phyloP scores from a whole-genome alignment of 2,797 vertebrate species.

The Eleutherodactylus coqui region DNA sequence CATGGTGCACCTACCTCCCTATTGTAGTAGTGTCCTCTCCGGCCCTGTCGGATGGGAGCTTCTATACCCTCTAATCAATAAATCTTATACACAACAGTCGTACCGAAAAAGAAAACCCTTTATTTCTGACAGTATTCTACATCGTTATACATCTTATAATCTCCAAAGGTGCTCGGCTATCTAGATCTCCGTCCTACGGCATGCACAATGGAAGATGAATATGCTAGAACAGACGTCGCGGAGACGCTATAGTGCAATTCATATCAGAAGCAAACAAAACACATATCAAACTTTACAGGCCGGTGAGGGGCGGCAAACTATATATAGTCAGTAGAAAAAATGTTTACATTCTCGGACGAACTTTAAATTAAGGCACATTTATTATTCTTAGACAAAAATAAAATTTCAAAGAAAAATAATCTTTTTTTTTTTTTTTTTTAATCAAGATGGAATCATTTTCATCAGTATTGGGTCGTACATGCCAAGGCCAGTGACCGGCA shows the following conservation, averaged over 20 bases:
- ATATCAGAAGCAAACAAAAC: conserved; percentile 27
- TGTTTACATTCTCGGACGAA: conserved; percentile 37
- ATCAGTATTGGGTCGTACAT: not conserved
- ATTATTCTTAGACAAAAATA: conserved; percentile 43
- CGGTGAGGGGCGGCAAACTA: conserved; percentile 29
- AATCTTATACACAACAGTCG: not conserved
- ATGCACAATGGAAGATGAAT: conserved; percentile 48
- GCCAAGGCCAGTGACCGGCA: not conserved
- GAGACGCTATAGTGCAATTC: conserved; percentile 40
- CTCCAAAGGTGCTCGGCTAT: conserved; percentile 46
- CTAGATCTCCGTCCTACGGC: conserved; percentile 12
- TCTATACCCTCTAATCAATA: too few species aligned
- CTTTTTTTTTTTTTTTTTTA: not conserved
- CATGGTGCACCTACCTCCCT: not conserved
- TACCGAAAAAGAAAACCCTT: conserved; percentile 17
- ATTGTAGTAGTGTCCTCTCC: too few species aligned
- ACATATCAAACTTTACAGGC: conserved; percentile 33
- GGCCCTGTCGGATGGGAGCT: too few species aligned
- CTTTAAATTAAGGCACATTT: conserved; percentile 54
- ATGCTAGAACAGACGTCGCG: conserved; percentile 4
- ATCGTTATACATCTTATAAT: conserved; percentile 51
- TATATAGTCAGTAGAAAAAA: conserved; percentile 43
- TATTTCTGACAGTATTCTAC: conserved; percentile 44
- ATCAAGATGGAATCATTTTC: not conserved
- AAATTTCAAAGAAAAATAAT: conserved; percentile 38